Evolutionary conservation across 1,140 invertebrate genomes (phyloP).

Genomic region (Cyclina sinensis): DNA sequence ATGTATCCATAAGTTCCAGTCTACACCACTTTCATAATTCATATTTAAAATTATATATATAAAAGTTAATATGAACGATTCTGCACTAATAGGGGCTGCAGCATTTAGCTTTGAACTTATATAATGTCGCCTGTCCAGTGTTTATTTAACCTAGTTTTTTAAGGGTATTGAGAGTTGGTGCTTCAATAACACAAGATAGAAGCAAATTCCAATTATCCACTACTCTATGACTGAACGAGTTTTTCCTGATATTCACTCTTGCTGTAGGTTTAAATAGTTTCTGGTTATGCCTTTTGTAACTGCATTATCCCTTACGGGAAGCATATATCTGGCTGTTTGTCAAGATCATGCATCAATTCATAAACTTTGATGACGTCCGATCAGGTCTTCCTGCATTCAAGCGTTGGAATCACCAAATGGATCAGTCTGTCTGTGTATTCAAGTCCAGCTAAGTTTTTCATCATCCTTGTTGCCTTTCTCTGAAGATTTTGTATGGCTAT

Average conservation of each 20-base stretch:
- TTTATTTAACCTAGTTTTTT: not conserved
- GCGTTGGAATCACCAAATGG: slow-evolving; percentile 41
- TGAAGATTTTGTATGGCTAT: slow-evolving; percentile 68
- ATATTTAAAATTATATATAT: too few relatives aligned
- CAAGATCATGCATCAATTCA: slow-evolving; percentile 24
- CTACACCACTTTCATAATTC: too few relatives aligned
- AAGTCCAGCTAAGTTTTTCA: slow-evolving; percentile 19
- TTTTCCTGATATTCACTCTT: slow-evolving; percentile 39
- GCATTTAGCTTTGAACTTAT: too few relatives aligned
- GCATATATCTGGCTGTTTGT: not conserved
- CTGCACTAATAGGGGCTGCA: too few relatives aligned
- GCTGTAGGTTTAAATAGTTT: slow-evolving; percentile 49
- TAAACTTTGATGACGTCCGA: slow-evolving; percentile 60
- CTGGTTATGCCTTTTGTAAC: not conserved
- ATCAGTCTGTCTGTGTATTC: slow-evolving; percentile 51
- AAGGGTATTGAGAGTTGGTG: not conserved
- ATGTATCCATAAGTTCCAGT: too few relatives aligned
- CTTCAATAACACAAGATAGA: slow-evolving; percentile 23
- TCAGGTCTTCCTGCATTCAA: slow-evolving; percentile 50
- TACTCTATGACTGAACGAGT: slow-evolving; percentile 47
- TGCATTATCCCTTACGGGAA: not conserved
- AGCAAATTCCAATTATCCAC: slow-evolving; percentile 47
- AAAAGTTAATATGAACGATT: too few relatives aligned
- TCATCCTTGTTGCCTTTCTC: slow-evolving; percentile 59
- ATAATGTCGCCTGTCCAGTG: not conserved